Base-by-base conservation (phyloP, 2,797 vertebrate species). In the Spea hammondii region DNA sequence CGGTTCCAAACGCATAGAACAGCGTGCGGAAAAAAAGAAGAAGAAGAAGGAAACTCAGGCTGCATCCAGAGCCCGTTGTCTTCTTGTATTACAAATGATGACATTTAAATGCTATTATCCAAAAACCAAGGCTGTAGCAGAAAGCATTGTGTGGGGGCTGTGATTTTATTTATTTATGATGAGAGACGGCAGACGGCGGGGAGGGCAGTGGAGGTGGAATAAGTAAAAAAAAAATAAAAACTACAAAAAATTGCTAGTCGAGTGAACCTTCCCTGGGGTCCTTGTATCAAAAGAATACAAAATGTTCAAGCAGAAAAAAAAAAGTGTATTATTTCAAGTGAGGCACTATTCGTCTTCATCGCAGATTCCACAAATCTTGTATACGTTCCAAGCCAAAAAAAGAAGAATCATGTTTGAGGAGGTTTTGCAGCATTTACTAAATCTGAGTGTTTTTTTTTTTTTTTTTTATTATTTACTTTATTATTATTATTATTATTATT, bases 321-420 rank as follows among this genome's bases (percentile, higher is more conserved):
- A 49, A 59, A 14, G 65, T 68, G 53, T 59, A 76, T 68, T 76
- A 68, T 68, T 76, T 76, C 57, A 69, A 68, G 74, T 48, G 54
- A 59, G 62, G 53, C 46, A 14, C 4, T 2, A 8, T 46, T 49
- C 47, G 47, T 60, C 45, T 72, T 72, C 54, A 62, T 14, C 59
- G 32, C 5, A 62, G 59, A 62, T 62, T 14, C n/a, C 59, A 6
- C 59, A 14, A 7, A 62, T 12, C n/a, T 2, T 32, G 59, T 62
- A 17, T 44, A 62, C 12, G 2, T 17, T 32, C 59, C 7, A 14
- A 17, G 59, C 59, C 1, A 62, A 17, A 17, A 62, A 62, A 62
- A 62, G 3, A 32, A 32, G 32, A 1, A 32, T 1, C 59, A 14
- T 4, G 7, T 7, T 17, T 62, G 14, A 0, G 32, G n/a, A 62